These are phyloP conservation scores for Malacosoma neustria DNA, from an alignment of 2,888 invertebrate genomes.

Conservation along the genomic window DNA sequence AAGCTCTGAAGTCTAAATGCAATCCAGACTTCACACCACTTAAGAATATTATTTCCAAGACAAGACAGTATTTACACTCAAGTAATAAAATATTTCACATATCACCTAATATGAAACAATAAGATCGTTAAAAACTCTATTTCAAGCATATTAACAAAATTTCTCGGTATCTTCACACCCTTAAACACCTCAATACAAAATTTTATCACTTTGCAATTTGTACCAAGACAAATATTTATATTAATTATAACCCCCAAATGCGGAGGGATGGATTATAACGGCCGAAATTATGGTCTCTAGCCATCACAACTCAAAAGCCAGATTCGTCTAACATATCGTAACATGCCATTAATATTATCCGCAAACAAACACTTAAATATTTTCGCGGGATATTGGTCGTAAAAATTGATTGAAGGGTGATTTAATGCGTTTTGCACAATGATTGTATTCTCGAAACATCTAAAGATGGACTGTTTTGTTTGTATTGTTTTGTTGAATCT, in stretches of 20 bases:
- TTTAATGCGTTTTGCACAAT: constrained; percentile 46
- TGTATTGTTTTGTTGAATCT: no score
- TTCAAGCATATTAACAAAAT: no score
- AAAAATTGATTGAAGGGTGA: constrained; percentile 64
- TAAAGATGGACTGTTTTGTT: no score
- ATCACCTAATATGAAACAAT: no score
- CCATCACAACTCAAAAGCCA: constrained; percentile 15
- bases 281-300: constrained; percentile 12
- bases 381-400: constrained; percentile 66
- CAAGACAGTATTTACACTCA: no score
- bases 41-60: no score
- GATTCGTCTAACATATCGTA: constrained; percentile 17
- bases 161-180: no score
- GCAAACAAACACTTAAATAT: constrained; percentile 72
- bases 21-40: no score
- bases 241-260: constrained; percentile 40
- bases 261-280: constrained; percentile 15
- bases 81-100: no score
- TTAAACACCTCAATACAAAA: constrained; percentile 7
- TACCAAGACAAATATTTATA: constrained; percentile 36
- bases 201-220: constrained; percentile 28
- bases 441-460: constrained; percentile 3
- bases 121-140: no score
- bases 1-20: no score
- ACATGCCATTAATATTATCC: constrained; percentile 56